A percentile compares a stretch with the other conserved stretches of the same genome.
Evolutionary conservation across 2,113 vertebrate genomes (phyloP).

Genomic region (Nycticorax nycticorax): DNA sequence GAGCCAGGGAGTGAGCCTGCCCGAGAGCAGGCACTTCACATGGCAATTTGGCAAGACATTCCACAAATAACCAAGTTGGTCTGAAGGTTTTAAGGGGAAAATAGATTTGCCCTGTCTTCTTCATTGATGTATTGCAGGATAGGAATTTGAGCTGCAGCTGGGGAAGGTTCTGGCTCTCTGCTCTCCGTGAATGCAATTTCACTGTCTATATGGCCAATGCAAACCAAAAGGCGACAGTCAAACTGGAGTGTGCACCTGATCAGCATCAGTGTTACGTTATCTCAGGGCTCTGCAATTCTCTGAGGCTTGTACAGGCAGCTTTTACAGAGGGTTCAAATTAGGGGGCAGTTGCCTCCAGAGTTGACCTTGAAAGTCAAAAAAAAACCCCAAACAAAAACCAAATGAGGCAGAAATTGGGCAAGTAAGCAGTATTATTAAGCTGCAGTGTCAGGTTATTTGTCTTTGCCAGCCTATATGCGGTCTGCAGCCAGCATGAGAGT

Average conservation of each 20-base stretch:
- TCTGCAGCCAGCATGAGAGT: neutral
- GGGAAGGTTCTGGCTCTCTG: neutral
- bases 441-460: neutral
- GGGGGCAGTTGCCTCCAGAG: neutral
- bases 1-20: neutral
- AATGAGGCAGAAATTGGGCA: neutral
- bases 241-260: neutral
- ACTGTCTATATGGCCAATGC: fast-evolving
- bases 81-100: neutral
- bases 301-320: neutral
- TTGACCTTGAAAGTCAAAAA: neutral
- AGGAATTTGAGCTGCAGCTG: neutral
- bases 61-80: neutral
- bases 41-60: neutral
- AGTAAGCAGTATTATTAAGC: neutral
- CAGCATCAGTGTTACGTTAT: neutral
- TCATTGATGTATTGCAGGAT: neutral
- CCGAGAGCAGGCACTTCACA: neutral
- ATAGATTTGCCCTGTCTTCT: neutral
- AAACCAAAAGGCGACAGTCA: neutral
- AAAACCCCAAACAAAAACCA: neutral
- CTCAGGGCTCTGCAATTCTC: neutral
- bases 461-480: neutral
- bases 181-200: neutral
- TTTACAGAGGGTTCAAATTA: neutral